Base-by-base conservation (phyloP, 2,113 vertebrate species). In the Sinocyclocheilus anshuiensis region DNA sequence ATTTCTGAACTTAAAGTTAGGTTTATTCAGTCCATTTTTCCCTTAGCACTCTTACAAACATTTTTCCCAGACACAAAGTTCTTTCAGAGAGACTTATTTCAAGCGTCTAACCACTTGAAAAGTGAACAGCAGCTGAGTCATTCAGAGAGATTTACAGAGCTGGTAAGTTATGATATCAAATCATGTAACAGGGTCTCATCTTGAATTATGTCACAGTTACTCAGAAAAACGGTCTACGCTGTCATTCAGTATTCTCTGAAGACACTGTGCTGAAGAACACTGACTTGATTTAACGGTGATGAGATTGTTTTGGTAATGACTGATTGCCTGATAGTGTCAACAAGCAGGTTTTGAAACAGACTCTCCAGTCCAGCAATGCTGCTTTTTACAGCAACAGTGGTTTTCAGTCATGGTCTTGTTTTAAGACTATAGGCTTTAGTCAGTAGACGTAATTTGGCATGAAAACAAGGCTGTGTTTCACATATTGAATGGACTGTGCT, bases 331-430 rank as follows among this genome's bases (percentile, higher is more conserved):
- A 29, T 18, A 36, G 8, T 53, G 75, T 29, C 48, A 26, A 55
- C 48, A 55, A 50, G 10, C 10, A 26, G 75, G 24, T 53, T 77
- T 55, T 50, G 24, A 77, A 20, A 55, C 16, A 0, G 33, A 71
- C 67, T 36, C 3, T 36, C 29, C 29, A 36, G 29, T 69, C 29
- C 29, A 69, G 29, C 65, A 69, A 1, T 18, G 7, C 33, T 71
- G 67, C 69, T 4, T 39, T 45, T 76, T 39, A 75, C 39, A 48
- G 42, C 42, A 3, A 22, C 2, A 50, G 5, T 77, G 81, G 29
- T 85, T 91, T 87, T 81, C 77, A 89, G 89, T 87, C 86, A 84
- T 87, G 74, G 6, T 72, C 4, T 4, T 24, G 11, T 84, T 20
- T 86, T 24, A 11, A 1, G 24, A 53, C 45, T 4, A 7, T 75